These are phyloP conservation scores for Sinelater perroti DNA, from an alignment of 2,888 invertebrate genomes.

Conservation along the genomic window DNA sequence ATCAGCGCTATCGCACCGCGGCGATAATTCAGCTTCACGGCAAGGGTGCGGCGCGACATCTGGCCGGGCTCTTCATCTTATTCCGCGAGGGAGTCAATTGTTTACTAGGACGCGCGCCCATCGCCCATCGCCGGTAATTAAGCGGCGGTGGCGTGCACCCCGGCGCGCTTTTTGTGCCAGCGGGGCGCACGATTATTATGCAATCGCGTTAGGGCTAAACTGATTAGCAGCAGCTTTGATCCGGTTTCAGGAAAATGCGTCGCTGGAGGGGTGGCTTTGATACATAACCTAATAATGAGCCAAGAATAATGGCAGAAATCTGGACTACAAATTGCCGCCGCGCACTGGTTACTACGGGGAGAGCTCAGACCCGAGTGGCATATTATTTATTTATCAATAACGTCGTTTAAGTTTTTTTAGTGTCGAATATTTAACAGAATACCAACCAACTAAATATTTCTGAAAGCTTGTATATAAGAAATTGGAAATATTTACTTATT, in stretches of 20 bases:
- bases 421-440: no score
- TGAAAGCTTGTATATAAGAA: no score
- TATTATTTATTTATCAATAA: no score
- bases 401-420: no score
- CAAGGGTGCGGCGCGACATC: constrained; percentile 40
- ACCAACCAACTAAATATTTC: no score
- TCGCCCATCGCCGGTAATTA: constrained; percentile 10
- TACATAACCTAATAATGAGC: constrained; percentile 25
- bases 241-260: constrained; percentile 16
- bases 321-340: constrained; percentile 27
- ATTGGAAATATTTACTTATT: no score
- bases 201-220: constrained; percentile 14
- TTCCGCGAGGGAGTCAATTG: constrained; percentile 26
- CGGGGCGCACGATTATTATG: constrained; percentile 21
- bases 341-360: no score
- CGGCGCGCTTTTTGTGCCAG: constrained; percentile 1
- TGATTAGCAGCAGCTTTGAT: constrained; percentile 23
- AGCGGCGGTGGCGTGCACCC: background rate
- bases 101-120: constrained; percentile 15
- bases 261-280: constrained; percentile 16
- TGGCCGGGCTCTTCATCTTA: constrained; percentile 41
- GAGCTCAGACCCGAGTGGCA: no score
- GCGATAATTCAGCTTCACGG: constrained; percentile 49
- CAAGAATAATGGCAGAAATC: constrained; percentile 36
- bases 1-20: constrained; percentile 47